phyloP scores from a whole-genome alignment of 2,113 vertebrate genomes.

The Neomonachus schauinslandi region DNA sequence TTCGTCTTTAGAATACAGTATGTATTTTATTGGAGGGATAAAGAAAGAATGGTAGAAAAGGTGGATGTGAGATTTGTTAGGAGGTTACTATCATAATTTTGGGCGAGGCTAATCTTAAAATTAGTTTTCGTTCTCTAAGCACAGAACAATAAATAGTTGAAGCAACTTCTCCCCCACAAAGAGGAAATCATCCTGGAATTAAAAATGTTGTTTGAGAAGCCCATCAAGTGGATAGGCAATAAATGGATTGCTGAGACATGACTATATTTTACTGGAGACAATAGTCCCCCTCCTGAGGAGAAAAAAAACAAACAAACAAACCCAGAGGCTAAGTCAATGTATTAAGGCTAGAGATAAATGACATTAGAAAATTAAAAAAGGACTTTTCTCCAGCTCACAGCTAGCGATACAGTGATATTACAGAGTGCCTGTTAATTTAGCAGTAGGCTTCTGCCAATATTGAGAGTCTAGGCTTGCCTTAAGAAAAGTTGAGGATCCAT shows the following conservation, averaged over 20 bases:
- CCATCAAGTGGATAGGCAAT: neutral
- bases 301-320: neutral
- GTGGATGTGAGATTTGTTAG: neutral
- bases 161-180: neutral
- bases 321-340: neutral
- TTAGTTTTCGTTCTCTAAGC: conserved; percentile 10
- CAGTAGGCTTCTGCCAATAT: neutral
- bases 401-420: neutral
- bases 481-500: neutral
- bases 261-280: neutral
- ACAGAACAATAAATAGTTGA: neutral
- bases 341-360: neutral
- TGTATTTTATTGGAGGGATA: neutral
- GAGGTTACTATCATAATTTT: neutral
- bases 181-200: neutral
- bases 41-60: neutral
- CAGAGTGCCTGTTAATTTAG: neutral
- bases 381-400: neutral
- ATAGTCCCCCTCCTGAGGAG: neutral
- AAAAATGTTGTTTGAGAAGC: neutral
- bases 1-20: neutral
- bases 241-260: neutral
- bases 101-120: neutral
- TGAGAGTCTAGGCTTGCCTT: neutral
- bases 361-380: neutral